Base-by-base conservation (phyloP, 2,113 vertebrate genomes). In the Gallinago media region DNA sequence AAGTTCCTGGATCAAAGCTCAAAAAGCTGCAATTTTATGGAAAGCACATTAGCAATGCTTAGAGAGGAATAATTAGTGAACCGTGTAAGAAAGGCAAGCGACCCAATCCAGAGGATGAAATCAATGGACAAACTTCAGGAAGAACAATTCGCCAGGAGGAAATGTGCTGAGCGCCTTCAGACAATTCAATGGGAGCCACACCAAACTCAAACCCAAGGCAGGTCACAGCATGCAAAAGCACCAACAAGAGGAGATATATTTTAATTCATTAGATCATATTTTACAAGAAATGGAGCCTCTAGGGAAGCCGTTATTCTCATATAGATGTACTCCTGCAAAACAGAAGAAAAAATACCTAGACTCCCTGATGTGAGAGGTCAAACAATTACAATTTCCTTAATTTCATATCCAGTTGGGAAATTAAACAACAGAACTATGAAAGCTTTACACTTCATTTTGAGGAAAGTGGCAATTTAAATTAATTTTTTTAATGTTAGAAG, bases 341-440 rank as follows among this genome's bases (percentile, higher is more conserved):
- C 94, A 96, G 87, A 94, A 59, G 81, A 93, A 96, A 94, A 96
- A 96, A 96, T 95, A 96, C 96, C 94, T 97, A 96, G 97, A 71
- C 96, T 95, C 89, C 94, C 97, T 93, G 94, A 96, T 95, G 95
- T 15, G 96, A 97, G 95, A 97, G 98, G 97, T 98, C 97, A 98
- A 97, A 97, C 97, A 98, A 98, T 98, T 98, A 98, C 32, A 61
- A 96, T 97, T 97, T 98, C 96, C 95, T 96, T 98, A 97, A 95
- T 98, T 98, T 98, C 94, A 95, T 97, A 96, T 95, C 97, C 98
- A 97, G 94, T 80, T 98, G 98, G 98, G 98, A 98, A 98, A 98
- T 98, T 98, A 98, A 98, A 96, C 95, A 65, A 79, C 54, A 94
- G 97, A 97, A 97, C 95, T 92, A 92, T 97, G 94, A 95, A 97